Evolutionary conservation across 2,797 vertebrate genomes (phyloP).

Genomic region (Diplodus puntazzo): DNA sequence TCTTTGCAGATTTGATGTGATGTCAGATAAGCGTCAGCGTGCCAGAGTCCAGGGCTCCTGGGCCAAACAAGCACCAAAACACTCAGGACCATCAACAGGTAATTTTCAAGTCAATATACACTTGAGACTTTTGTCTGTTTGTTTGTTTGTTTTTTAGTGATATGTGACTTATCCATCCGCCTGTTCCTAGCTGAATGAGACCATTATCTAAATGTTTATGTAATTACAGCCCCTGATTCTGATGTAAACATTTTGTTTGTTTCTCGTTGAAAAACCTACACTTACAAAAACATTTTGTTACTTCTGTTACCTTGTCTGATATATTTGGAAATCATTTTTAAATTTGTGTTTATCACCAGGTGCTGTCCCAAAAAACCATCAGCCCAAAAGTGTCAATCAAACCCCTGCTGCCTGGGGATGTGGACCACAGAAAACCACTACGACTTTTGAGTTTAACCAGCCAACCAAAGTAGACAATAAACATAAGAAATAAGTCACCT

Average conservation of each 20-base stretch:
- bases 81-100: constrained; percentile 61
- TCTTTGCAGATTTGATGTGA: constrained; percentile 46
- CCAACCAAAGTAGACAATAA: constrained; percentile 73
- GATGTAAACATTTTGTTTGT: neutral
- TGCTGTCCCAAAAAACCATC: constrained; percentile 34
- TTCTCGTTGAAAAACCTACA: neutral
- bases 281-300: neutral
- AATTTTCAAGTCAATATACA: neutral
- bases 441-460: constrained; percentile 79
- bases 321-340: neutral
- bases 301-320: neutral
- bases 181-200: neutral
- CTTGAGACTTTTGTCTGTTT: too few species aligned
- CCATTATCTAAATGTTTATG: neutral
- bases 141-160: too few species aligned
- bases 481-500: neutral
- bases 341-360: constrained; percentile 26
- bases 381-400: constrained; percentile 25
- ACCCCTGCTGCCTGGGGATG: constrained; percentile 71
- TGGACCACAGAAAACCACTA: constrained; percentile 55
- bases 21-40: constrained; percentile 90
- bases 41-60: constrained; percentile 94
- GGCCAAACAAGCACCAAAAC: constrained; percentile 83
- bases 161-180: neutral
- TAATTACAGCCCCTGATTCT: neutral